Percentiles rank a stretch among this genome's conserved stretches.
Evolutionary conservation across 2,113 vertebrate species (phyloP).

Genomic region (Camelus dromedarius): DNA sequence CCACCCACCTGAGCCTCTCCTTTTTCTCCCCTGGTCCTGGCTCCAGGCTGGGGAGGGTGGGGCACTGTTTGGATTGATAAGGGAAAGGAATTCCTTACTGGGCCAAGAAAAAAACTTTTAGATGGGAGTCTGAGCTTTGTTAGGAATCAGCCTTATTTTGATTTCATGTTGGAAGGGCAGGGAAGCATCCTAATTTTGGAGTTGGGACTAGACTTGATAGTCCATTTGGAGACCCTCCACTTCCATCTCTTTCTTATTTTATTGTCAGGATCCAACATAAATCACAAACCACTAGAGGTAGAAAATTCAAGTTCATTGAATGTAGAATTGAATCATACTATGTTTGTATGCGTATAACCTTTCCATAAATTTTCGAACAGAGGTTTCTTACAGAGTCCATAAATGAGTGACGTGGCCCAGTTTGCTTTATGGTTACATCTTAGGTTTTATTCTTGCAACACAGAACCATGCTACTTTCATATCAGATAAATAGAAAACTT

Average conservation of each 20-base stretch:
- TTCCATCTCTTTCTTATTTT: background rate
- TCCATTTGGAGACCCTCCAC: background rate
- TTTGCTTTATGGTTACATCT: slow-evolving; percentile 50
- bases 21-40: background rate
- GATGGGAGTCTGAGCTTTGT: background rate
- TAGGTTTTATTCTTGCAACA: slow-evolving; percentile 15
- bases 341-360: background rate
- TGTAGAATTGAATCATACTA: background rate
- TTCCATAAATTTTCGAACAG: background rate
- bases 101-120: background rate
- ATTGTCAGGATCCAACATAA: background rate
- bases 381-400: background rate
- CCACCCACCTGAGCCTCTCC: background rate
- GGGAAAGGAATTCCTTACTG: background rate
- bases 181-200: background rate
- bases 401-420: background rate
- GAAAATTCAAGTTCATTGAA: background rate
- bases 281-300: background rate
- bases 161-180: slow-evolving; percentile 27
- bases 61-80: background rate
- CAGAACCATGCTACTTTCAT: slow-evolving; percentile 23
- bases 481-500: slow-evolving; percentile 40
- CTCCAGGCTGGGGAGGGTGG: background rate
- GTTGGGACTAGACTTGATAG: background rate
- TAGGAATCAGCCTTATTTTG: slow-evolving; percentile 1